Base-by-base conservation (phyloP, 2,888 invertebrate species). In the Seira sanloemensis region DNA sequence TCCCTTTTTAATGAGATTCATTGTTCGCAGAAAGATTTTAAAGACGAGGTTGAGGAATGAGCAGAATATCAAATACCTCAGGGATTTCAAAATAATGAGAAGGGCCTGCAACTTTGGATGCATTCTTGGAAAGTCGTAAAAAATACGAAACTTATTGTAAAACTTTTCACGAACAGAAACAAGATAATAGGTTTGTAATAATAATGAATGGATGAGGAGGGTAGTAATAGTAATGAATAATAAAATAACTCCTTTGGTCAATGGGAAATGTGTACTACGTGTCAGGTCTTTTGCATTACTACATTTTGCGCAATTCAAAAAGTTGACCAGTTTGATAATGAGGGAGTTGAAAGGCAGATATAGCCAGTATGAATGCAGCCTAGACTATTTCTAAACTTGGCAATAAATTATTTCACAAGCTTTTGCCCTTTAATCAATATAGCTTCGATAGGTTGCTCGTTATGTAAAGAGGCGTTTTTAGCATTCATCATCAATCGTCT, bases 21-120 rank as follows among this genome's bases (percentile, higher is more conserved):
- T 72, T 25, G 71, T 12, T 21, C 23, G 2, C 0, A 72, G 16
- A 9, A 82, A 50, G 1, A 82, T 62, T 67, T 77, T 72, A 46
- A 82, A 77, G 12, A 82, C 67, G 4, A 82, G 58, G 25, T 75
- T 71, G 4, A 76, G 27, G 46, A 82, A 82, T 37, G 77, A 82
- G 19, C 72, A 76, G 26, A 82, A 82, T 37, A 82, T 1, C 21
- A 82, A 27, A 23, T 72, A 26, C 69, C 76, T 82, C 9, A 82
- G 23, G 37, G 72, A 72, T 9, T 77, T 77, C 1, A 82, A 50
- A 18, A 82, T 71, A 2, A 73, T 19, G n/a, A 82, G 37, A 2
- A 82, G 25, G 9, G 58, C 62, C 5, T 74, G 82, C 16, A 82
- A 24, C 72, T 77, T 82, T 27, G 16, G 0, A 27, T 67, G 54